Percentiles rank a stretch among this genome's conserved stretches.
These are phyloP conservation scores for Ypsolopha scabrella DNA, from an alignment of 2,888 invertebrate species.

Conservation along the genomic window DNA sequence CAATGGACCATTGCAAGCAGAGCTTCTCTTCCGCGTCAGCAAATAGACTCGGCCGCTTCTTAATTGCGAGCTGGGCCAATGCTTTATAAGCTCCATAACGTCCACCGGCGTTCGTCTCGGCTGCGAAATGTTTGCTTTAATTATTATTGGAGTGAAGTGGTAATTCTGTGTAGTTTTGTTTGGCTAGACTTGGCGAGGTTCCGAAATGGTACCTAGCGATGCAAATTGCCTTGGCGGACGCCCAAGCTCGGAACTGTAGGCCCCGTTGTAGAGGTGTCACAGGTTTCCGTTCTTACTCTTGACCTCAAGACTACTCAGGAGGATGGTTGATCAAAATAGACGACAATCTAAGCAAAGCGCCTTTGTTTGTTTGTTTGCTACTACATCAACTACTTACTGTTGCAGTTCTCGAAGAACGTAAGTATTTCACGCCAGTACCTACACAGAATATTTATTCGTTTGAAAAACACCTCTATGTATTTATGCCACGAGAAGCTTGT, in stretches of 20 bases:
- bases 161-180: conserved; percentile 70
- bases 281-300: conserved; percentile 35
- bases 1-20: conserved; percentile 60
- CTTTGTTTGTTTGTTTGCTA: no score
- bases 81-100: conserved; percentile 69
- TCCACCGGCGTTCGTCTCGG: conserved; percentile 57
- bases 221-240: conserved; percentile 69
- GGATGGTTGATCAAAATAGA: neutral
- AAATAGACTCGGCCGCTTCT: conserved; percentile 65
- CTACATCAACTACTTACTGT: no score
- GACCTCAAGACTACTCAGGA: conserved; percentile 20
- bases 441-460: no score
- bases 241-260: conserved; percentile 63
- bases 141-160: conserved; percentile 70
- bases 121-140: conserved; percentile 69
- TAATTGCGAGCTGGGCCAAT: conserved; percentile 63
- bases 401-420: no score
- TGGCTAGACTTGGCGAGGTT: conserved; percentile 71
- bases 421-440: no score
- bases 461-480: no score
- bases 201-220: conserved; percentile 70
- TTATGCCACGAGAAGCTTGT: no score
- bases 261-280: conserved; percentile 28
- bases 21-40: conserved; percentile 64
- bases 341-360: no score